Evolutionary conservation across 2,888 invertebrate species (phyloP).

Genomic region (Philaethria dido): DNA sequence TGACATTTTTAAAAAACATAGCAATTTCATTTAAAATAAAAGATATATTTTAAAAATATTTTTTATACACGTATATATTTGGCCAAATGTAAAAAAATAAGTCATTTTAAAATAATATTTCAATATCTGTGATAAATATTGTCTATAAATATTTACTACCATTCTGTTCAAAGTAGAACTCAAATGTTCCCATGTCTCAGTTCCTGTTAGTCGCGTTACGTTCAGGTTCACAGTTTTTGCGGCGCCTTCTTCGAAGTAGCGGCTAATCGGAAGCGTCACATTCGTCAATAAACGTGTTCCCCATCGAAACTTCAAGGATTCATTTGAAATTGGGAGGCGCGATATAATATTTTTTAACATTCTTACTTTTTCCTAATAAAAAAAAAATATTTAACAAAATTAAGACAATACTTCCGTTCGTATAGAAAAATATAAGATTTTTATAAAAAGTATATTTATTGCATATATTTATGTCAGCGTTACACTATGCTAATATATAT

Average conservation of each 20-base stretch:
- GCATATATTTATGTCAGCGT: no score
- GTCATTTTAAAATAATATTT: neutral
- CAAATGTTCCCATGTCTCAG: slow-evolving; percentile 56
- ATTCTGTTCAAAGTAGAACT: slow-evolving; percentile 60
- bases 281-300: slow-evolving; percentile 63
- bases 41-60: neutral
- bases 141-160: no score
- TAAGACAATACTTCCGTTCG: no score
- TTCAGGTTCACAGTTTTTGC: slow-evolving; percentile 54
- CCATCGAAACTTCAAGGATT: slow-evolving; percentile 62
- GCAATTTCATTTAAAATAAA: neutral
- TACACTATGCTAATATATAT: no score
- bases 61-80: neutral
- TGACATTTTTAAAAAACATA: neutral
- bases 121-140: no score
- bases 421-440: no score
- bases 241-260: slow-evolving; percentile 49
- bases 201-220: slow-evolving; percentile 57
- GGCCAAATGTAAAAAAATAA: neutral
- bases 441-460: no score
- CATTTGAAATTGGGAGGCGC: slow-evolving; percentile 57
- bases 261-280: slow-evolving; percentile 48
- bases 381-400: neutral
- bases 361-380: slow-evolving; percentile 60
- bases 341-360: slow-evolving; percentile 57